A percentile compares a stretch with the other conserved stretches of the same genome.
Evolutionary conservation across 1,140 invertebrate genomes (phyloP).

Genomic region (Steinernema khuongi): DNA sequence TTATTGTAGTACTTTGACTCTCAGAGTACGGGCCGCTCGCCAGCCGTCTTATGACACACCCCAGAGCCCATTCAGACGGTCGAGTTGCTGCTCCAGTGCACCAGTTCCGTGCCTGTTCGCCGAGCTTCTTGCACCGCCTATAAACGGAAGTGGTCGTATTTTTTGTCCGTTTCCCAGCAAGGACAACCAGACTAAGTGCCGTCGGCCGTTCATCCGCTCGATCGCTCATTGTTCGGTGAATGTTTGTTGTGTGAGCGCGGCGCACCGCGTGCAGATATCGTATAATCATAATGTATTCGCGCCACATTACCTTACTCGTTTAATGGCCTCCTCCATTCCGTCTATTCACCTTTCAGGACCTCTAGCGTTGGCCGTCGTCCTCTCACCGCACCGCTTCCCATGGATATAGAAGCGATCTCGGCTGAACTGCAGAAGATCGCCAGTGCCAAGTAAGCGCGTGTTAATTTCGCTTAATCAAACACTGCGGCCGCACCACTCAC

Average conservation of each 20-base stretch:
- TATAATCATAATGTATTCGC: conserved; percentile 17
- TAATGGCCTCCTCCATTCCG: not conserved
- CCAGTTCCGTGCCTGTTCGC: not conserved
- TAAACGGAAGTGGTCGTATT: conserved; percentile 15
- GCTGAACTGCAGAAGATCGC: not conserved
- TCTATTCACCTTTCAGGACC: conserved; percentile 7
- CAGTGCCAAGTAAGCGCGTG: not conserved
- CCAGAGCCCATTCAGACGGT: not conserved
- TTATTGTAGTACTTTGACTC: no score
- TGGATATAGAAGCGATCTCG: not conserved
- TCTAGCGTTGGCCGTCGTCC: not conserved
- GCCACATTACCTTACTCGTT: conserved; percentile 14
- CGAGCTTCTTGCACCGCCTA: not conserved
- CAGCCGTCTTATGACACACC: no score
- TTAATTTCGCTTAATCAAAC: not conserved
- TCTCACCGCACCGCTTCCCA: not conserved
- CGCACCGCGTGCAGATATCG: not conserved
- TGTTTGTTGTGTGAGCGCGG: conserved; percentile 11
- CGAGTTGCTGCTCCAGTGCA: not conserved
- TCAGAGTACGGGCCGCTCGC: no score
- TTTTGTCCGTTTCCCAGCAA: conserved; percentile 14
- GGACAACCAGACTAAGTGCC: conserved; percentile 10
- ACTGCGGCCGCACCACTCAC: not conserved
- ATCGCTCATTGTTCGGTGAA: conserved; percentile 8
- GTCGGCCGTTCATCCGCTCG: conserved; percentile 14